A percentile compares a stretch with the other conserved stretches of the same genome.
Evolutionary conservation across 2,113 vertebrate genomes (phyloP).

Genomic region (Burhinus bistriatus): DNA sequence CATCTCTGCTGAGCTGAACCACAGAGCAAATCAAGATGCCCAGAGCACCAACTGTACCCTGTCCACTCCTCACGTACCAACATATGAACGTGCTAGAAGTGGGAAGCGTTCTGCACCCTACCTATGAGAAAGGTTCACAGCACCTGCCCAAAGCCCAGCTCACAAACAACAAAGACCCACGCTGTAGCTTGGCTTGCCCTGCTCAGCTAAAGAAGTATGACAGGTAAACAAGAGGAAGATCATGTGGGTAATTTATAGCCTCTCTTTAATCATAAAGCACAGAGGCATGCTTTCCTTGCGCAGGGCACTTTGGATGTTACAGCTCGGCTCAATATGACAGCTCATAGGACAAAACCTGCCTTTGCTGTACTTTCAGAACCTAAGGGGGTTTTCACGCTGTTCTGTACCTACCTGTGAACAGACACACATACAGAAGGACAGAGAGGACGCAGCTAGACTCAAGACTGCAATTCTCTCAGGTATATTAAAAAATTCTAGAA

Average conservation of each 20-base stretch:
- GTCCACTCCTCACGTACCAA: rapidly evolving
- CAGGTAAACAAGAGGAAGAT: not conserved
- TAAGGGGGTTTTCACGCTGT: not conserved
- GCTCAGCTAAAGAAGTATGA: not conserved
- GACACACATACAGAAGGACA: not conserved
- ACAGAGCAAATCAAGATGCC: not conserved
- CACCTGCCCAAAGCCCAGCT: not conserved
- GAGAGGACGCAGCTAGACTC: not conserved
- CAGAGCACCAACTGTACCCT: not conserved
- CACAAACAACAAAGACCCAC: not conserved
- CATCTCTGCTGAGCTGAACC: not conserved
- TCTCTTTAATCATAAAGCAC: not conserved
- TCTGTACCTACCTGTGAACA: not conserved
- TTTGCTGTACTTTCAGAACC: not conserved
- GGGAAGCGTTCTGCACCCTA: not conserved
- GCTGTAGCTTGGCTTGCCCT: not conserved
- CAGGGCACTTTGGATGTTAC: not conserved
- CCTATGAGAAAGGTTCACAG: not conserved
- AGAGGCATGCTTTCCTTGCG: not conserved
- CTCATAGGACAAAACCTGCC: not conserved
- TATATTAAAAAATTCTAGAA: not conserved
- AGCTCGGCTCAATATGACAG: rapidly evolving
- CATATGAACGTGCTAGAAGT: rapidly evolving
- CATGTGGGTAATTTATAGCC: not conserved
- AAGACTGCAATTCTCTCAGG: not conserved